Percentiles rank a stretch among this genome's conserved stretches.
Conservation (phyloP, 2,888 invertebrate species). For the Macrosoma leucophasiata region DNA sequence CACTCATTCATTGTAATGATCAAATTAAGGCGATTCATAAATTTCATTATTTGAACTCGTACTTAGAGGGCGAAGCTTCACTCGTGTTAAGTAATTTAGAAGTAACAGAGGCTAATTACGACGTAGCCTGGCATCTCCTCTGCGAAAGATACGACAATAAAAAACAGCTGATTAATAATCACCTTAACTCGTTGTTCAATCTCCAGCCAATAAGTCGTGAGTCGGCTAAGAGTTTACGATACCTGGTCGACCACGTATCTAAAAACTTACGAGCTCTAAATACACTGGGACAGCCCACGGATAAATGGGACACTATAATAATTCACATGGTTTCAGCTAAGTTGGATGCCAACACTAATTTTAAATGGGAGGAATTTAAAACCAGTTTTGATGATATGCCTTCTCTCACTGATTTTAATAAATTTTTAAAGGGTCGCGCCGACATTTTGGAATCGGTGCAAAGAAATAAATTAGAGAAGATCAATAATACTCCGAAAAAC, state of each 20-base stretch:
- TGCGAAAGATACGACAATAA: slow-evolving; percentile 25
- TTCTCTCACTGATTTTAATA: too few species aligned
- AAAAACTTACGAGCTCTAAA: slow-evolving; percentile 25
- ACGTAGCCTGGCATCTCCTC: slow-evolving; percentile 24
- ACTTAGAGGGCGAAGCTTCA: slow-evolving; percentile 26
- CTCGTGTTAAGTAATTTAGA: slow-evolving; percentile 22
- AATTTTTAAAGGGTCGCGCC: too few species aligned
- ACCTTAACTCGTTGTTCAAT: slow-evolving; percentile 22
- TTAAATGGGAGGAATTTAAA: too few species aligned
- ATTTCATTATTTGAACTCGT: slow-evolving; percentile 27
- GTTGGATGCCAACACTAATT: too few species aligned
- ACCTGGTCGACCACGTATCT: slow-evolving; percentile 23
- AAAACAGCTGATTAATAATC: slow-evolving; percentile 16
- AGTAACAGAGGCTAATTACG: slow-evolving; percentile 17
- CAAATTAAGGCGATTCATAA: slow-evolving; percentile 21
- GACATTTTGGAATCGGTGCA: too few species aligned
- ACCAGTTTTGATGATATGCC: too few species aligned
- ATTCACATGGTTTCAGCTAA: slow-evolving; percentile 10
- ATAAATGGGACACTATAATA: slow-evolving; percentile 18
- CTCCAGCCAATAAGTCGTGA: slow-evolving; percentile 16
- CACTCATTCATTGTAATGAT: slow-evolving; percentile 23
- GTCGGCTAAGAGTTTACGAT: slow-evolving; percentile 20
- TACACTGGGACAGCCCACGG: slow-evolving; percentile 23
- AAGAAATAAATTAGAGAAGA: too few species aligned
- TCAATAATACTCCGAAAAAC: too few species aligned